phyloP scores from a whole-genome alignment of 2,888 invertebrate species.

The Eilema sororculum region DNA sequence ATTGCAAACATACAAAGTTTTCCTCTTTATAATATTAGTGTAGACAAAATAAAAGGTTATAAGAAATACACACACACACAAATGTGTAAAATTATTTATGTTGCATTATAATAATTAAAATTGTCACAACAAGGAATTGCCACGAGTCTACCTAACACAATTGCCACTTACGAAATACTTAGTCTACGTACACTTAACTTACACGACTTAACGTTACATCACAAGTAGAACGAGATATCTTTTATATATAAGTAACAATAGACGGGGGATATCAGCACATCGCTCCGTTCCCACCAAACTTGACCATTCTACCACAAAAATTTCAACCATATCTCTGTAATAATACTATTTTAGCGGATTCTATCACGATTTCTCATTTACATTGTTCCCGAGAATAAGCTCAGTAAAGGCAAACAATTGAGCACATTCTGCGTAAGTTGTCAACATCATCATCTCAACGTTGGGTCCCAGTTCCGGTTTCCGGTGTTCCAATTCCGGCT shows the following conservation, averaged over 20 bases:
- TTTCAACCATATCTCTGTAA: background rate
- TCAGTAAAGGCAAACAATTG: background rate
- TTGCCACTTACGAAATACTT: slow-evolving; percentile 69
- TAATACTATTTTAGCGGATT: background rate
- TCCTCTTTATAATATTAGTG: too few relatives aligned
- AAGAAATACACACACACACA: slow-evolving; percentile 43
- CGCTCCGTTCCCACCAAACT: slow-evolving; percentile 67
- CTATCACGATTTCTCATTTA: background rate
- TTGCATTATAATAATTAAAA: slow-evolving; percentile 78
- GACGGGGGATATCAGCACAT: slow-evolving; percentile 65
- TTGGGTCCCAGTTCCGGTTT: background rate
- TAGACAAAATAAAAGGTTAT: slow-evolving; percentile 4
- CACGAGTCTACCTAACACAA: slow-evolving; percentile 76
- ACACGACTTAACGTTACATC: slow-evolving; percentile 84
- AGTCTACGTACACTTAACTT: slow-evolving; percentile 70
- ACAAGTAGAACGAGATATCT: slow-evolving; percentile 85
- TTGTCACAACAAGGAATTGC: slow-evolving; percentile 84
- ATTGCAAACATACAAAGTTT: too few relatives aligned
- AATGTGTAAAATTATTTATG: slow-evolving; percentile 85
- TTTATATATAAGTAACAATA: slow-evolving; percentile 76
- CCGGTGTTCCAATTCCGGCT: too few relatives aligned
- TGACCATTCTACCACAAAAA: slow-evolving; percentile 21
- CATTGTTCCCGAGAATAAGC: background rate
- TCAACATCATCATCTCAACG: background rate
- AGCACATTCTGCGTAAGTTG: background rate